A percentile compares a stretch with the other conserved stretches of the same genome.
Evolutionary conservation across 2,113 vertebrate species (phyloP).

Genomic region (Mungos mungo): DNA sequence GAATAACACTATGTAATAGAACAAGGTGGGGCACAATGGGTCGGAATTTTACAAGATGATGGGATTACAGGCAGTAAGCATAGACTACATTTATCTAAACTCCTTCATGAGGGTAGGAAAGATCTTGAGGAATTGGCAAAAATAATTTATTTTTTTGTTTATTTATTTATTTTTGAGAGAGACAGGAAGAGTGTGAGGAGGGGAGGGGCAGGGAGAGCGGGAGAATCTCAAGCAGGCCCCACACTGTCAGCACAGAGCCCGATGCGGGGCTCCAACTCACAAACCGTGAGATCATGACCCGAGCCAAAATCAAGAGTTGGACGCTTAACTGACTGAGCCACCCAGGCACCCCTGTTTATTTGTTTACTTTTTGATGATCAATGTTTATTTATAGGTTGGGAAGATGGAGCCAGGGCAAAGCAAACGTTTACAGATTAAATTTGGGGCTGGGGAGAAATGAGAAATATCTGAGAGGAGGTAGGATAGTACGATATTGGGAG

Average conservation of each 20-base stretch:
- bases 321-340: too few relatives aligned
- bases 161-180: background rate
- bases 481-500: background rate
- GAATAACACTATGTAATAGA: background rate
- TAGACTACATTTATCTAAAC: background rate
- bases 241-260: too few relatives aligned
- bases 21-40: background rate
- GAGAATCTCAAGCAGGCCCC: too few relatives aligned
- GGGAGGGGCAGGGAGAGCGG: too few relatives aligned
- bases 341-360: background rate
- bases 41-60: background rate
- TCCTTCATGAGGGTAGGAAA: background rate
- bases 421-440: background rate
- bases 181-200: too few relatives aligned
- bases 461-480: background rate
- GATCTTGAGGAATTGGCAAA: background rate
- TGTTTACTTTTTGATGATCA: background rate
- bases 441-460: background rate
- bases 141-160: background rate
- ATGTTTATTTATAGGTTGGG: background rate
- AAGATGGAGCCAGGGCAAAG: background rate
- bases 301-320: too few relatives aligned
- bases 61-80: background rate
- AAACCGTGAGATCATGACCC: too few relatives aligned
- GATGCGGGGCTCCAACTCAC: too few relatives aligned